Conservation (phyloP, 2,113 vertebrate genomes). For the Ctenomys sociabilis region DNA sequence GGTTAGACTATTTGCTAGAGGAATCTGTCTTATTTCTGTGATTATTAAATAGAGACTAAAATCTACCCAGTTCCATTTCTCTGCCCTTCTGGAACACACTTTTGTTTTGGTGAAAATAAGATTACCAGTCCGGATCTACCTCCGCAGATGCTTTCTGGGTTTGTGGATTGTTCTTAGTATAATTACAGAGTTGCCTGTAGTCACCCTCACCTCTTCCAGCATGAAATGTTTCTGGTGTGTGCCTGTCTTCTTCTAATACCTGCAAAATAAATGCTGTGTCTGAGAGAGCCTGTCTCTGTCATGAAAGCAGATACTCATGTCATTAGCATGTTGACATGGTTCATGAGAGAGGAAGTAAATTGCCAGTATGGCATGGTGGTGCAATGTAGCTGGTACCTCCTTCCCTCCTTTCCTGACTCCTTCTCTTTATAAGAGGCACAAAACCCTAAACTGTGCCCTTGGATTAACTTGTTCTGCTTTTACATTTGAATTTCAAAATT, state of each 20-base stretch:
- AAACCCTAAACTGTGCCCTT: conserved; percentile 75
- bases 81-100: conserved; percentile 69
- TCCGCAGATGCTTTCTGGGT: conserved; percentile 79
- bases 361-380: conserved; percentile 51
- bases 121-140: conserved; percentile 32
- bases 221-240: conserved; percentile 73
- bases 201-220: conserved; percentile 72
- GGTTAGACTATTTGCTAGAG: conserved; percentile 77
- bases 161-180: conserved; percentile 71
- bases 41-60: conserved; percentile 75
- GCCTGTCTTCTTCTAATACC: conserved; percentile 54
- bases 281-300: conserved; percentile 71
- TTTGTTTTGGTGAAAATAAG: conserved; percentile 77
- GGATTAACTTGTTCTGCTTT: conserved; percentile 66
- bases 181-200: conserved; percentile 75
- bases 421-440: conserved; percentile 79
- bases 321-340: conserved; percentile 84
- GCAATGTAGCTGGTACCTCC: not conserved
- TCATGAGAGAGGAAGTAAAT: conserved; percentile 74
- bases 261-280: conserved; percentile 46
- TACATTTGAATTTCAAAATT: conserved; percentile 80
- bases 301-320: conserved; percentile 80
- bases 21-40: conserved; percentile 75
- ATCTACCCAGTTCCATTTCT: conserved; percentile 73
- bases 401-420: not conserved